A percentile compares a stretch with the other conserved stretches of the same genome.
Conservation (phyloP, 2,113 vertebrate genomes). For the Gambusia affinis region DNA sequence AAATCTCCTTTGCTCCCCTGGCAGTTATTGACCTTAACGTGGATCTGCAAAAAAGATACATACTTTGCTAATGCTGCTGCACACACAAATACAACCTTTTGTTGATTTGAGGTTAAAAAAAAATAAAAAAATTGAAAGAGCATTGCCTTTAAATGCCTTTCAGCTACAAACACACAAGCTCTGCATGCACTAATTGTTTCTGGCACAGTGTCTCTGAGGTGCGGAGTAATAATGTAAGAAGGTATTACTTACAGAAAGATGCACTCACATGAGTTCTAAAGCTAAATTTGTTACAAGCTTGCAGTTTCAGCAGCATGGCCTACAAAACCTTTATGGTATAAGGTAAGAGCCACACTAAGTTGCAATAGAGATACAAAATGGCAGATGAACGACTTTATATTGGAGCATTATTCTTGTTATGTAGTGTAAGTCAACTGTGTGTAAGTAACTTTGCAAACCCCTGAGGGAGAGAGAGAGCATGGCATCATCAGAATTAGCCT, state of each 20-base stretch:
- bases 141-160: slow-evolving; percentile 50
- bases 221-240: slow-evolving; percentile 39
- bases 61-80: background rate
- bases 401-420: slow-evolving; percentile 57
- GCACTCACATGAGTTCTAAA: slow-evolving; percentile 37
- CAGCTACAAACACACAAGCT: slow-evolving; percentile 41
- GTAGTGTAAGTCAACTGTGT: slow-evolving; percentile 65
- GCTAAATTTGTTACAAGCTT: slow-evolving; percentile 35
- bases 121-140: background rate
- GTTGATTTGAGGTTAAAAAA: slow-evolving; percentile 33
- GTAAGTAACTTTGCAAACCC: slow-evolving; percentile 62
- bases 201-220: slow-evolving; percentile 42
- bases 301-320: slow-evolving; percentile 39
- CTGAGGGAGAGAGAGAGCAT: slow-evolving; percentile 36
- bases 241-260: slow-evolving; percentile 47
- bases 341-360: slow-evolving; percentile 38
- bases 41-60: background rate
- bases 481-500: slow-evolving; percentile 36
- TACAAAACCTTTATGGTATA: slow-evolving; percentile 54
- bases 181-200: slow-evolving; percentile 39
- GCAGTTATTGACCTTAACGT: slow-evolving; percentile 19
- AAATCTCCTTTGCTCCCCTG: slow-evolving; percentile 41
- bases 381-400: slow-evolving; percentile 62
- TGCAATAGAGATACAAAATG: slow-evolving; percentile 26
- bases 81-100: background rate